Base-by-base conservation (phyloP, 2,113 vertebrate genomes). In the Mirounga angustirostris region DNA sequence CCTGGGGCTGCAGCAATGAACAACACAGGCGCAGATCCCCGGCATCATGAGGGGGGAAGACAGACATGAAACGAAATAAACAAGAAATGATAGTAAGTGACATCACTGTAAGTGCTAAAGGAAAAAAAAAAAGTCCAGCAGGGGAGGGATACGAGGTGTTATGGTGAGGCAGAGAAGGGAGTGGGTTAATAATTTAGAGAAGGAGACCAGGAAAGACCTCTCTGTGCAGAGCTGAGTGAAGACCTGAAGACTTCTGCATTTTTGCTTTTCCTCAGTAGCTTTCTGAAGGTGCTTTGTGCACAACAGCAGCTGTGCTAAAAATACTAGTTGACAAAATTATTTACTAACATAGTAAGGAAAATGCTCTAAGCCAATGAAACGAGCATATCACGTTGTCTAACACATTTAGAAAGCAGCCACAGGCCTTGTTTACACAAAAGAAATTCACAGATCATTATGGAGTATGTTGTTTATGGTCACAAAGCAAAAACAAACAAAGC, bases 401-500 rank as follows among this genome's bases (percentile, higher is more conserved):
- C 59, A 74, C 67, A 69, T 26, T 63, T 19, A 81, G 61, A 86
- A 96, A 95, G 40, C 13, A 63, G 54, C 7, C 54, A 61, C 40
- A 26, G 30, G 78, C 33, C 24, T 16, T 58, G 40, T 67, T 82
- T 46, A 79, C 26, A 85, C 54, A 81, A 83, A 95, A 94, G 13
- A 90, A 80, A 79, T 36, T 69, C 73, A 89, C 8, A 89, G 22
- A 46, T 52, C 56, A 83, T 0, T 78, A 63, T 12, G 28, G 36
- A 91, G 18, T 9, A 24, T 7, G 5, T 14, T 43, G 59, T 74
- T 54, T 74, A 33, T 19, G 13, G 52, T n/a, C 40, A 71, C 8
- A n/a, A 79, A 86, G 79, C 50, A 88, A 88, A 92, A 81, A 90
- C 24, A 69, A 93, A 79, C 40, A 92, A 89, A 85, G 54, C 16